Percentiles rank a stretch among this genome's conserved stretches.
These are phyloP conservation scores for Brachystomella parvula DNA, from an alignment of 1,140 invertebrate genomes.

Conservation along the genomic window DNA sequence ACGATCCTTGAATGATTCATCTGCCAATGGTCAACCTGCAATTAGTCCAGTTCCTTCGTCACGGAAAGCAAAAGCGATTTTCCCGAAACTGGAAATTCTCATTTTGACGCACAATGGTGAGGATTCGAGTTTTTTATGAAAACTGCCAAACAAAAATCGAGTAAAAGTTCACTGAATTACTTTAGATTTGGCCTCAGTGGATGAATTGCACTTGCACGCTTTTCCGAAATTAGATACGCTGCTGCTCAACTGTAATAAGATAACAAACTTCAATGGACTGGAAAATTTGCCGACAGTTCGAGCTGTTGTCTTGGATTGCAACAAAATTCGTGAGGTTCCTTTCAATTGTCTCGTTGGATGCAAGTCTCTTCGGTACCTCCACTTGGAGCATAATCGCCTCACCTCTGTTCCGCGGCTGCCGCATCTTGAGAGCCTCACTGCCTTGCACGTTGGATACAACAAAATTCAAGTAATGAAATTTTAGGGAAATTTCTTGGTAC, in stretches of 20 bases:
- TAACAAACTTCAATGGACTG: constrained; percentile 17
- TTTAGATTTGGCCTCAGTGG: constrained; percentile 11
- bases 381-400: constrained; percentile 33
- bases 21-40: neutral
- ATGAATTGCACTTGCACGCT: constrained; percentile 25
- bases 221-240: constrained; percentile 26
- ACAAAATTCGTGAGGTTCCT: constrained; percentile 26
- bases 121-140: neutral
- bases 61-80: constrained; percentile 15
- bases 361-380: constrained; percentile 26
- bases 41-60: neutral
- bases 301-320: constrained; percentile 29
- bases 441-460: constrained; percentile 27
- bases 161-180: no score
- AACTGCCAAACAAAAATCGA: neutral
- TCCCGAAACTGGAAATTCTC: constrained; percentile 29
- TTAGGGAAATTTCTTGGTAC: neutral
- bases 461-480: constrained; percentile 28
- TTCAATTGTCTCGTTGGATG: constrained; percentile 23
- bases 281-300: constrained; percentile 20
- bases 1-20: neutral
- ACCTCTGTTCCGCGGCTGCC: constrained; percentile 24
- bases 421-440: constrained; percentile 24
- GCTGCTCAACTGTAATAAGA: constrained; percentile 28
- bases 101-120: constrained; percentile 32